These are phyloP conservation scores for Danio choprae DNA, from an alignment of 2,797 vertebrate species.

Conservation along the genomic window DNA sequence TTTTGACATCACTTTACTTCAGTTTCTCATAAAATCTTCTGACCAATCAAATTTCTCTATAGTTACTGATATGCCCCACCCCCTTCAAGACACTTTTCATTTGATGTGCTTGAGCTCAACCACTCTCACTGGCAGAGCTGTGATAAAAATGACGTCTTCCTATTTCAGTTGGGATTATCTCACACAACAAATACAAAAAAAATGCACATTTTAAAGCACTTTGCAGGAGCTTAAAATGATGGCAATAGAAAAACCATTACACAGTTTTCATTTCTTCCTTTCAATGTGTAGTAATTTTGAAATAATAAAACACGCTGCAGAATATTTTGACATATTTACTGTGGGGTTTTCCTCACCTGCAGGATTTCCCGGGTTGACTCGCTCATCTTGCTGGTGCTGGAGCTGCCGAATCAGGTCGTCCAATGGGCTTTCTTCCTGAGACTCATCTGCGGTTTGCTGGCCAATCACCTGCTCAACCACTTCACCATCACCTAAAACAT, in stretches of 20 bases:
- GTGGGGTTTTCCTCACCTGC: conserved; percentile 62
- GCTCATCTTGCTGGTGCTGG: conserved; percentile 89
- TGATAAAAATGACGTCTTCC: too few species aligned
- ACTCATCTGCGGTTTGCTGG: conserved; percentile 88
- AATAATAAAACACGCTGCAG: not conserved
- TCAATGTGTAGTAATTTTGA: not conserved
- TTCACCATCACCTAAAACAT: conserved; percentile 89
- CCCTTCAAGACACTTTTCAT: too few species aligned
- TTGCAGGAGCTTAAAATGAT: not conserved
- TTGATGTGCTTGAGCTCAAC: too few species aligned
- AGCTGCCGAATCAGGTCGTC: conserved; percentile 93
- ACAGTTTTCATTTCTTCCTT: not conserved
- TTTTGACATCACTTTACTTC: too few species aligned
- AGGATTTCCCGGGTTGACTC: conserved; percentile 73
- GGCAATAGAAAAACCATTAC: not conserved
- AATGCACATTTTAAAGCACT: too few species aligned
- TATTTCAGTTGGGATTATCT: too few species aligned
- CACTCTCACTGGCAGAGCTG: too few species aligned
- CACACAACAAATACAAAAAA: too few species aligned
- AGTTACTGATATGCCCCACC: too few species aligned
- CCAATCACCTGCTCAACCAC: conserved; percentile 97
- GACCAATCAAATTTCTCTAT: too few species aligned
- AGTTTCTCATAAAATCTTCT: too few species aligned
- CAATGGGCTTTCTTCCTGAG: conserved; percentile 87
- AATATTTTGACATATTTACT: not conserved